Evolutionary conservation across 2,797 vertebrate species (phyloP).

Genomic region (Sebastes steindachneri): DNA sequence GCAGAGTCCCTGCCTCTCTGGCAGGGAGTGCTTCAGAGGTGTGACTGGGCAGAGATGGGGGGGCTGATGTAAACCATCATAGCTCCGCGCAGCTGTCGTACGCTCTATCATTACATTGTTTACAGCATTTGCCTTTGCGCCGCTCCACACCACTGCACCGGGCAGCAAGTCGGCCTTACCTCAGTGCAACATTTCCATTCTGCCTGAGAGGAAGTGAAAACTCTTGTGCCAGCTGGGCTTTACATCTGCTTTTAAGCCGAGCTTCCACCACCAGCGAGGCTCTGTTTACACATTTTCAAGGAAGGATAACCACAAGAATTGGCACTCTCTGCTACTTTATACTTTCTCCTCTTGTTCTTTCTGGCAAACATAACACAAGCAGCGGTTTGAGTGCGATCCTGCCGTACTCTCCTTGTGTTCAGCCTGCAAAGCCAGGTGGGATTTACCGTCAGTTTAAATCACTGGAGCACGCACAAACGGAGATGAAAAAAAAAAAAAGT

Average conservation of each 20-base stretch:
- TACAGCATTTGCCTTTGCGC: conserved; percentile 35
- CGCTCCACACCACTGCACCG: conserved; percentile 11
- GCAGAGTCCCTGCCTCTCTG: conserved; percentile 36
- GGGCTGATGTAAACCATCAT: conserved; percentile 33
- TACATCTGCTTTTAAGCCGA: conserved; percentile 51
- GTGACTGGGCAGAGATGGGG: conserved; percentile 25
- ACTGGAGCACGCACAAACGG: conserved; percentile 23
- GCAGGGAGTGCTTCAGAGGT: conserved; percentile 37
- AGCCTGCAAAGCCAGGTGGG: conserved; percentile 29
- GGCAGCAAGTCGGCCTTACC: conserved; percentile 38
- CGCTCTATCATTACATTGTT: conserved; percentile 59
- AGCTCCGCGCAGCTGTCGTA: conserved; percentile 4
- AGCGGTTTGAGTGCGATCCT: conserved; percentile 30
- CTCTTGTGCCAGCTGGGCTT: conserved; percentile 46
- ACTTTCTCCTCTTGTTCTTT: conserved; percentile 36
- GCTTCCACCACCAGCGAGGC: conserved; percentile 11
- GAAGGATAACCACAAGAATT: conserved; percentile 50
- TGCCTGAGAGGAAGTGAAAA: conserved; percentile 51
- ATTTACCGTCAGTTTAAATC: conserved; percentile 43
- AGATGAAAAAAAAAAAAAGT: not conserved
- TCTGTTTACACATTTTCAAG: conserved; percentile 61
- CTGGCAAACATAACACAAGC: conserved; percentile 29
- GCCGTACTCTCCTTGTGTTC: conserved; percentile 5
- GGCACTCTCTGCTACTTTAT: conserved; percentile 40
- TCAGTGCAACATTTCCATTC: conserved; percentile 38